Percentiles rank a stretch among this genome's conserved stretches.
phyloP scores from a whole-genome alignment of 2,888 invertebrate genomes.

The Cerceris ruficornis region DNA sequence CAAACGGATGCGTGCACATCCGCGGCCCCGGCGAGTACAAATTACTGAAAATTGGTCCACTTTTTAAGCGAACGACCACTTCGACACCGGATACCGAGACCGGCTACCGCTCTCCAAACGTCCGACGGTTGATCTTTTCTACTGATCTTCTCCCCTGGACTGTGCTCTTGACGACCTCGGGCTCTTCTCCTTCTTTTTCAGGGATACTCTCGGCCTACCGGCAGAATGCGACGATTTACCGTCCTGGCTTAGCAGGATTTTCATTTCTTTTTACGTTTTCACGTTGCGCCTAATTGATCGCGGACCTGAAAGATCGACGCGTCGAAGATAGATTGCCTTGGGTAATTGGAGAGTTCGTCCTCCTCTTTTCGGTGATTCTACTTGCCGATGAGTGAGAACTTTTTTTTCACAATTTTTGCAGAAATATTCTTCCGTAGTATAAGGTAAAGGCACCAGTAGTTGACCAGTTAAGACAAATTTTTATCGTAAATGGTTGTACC shows the following conservation, averaged over 20 bases:
- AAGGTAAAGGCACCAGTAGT: too few relatives aligned
- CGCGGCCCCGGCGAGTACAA: conserved; percentile 69
- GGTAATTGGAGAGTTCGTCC: too few relatives aligned
- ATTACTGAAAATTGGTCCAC: conserved; percentile 78
- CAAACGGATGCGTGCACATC: conserved; percentile 50
- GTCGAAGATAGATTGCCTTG: too few relatives aligned
- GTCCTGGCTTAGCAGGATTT: neutral
- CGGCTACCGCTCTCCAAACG: conserved; percentile 30
- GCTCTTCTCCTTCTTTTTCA: conserved; percentile 33
- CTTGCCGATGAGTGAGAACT: too few relatives aligned
- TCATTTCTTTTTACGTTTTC: neutral
- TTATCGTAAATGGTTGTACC: too few relatives aligned
- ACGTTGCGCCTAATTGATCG: too few relatives aligned
- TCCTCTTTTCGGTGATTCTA: too few relatives aligned
- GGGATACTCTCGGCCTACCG: neutral
- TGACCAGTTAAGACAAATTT: too few relatives aligned
- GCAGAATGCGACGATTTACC: conserved; percentile 45
- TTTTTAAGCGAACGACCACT: conserved; percentile 64
- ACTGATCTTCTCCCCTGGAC: conserved; percentile 20
- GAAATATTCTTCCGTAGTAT: too few relatives aligned
- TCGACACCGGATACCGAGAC: conserved; percentile 40
- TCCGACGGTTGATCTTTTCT: conserved; percentile 46
- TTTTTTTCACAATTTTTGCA: too few relatives aligned
- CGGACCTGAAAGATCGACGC: too few relatives aligned
- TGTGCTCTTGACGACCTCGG: conserved; percentile 14